These are phyloP conservation scores for Apteryx mantelli DNA, from an alignment of 2,113 vertebrate species.

Conservation along the genomic window DNA sequence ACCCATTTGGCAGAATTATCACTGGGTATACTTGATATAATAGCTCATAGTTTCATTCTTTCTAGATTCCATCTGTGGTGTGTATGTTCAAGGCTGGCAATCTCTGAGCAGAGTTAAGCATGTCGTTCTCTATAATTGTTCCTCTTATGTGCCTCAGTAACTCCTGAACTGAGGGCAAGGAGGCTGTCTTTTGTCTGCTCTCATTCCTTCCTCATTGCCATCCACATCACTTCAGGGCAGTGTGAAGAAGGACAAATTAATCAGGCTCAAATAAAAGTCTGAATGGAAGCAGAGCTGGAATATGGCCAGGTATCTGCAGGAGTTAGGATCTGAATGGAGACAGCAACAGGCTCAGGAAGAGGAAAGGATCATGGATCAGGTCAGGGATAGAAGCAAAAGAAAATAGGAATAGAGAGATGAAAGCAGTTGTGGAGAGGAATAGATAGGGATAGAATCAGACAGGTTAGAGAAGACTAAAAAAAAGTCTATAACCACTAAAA, in stretches of 20 bases:
- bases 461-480: neutral
- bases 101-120: neutral
- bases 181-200: neutral
- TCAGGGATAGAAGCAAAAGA: neutral
- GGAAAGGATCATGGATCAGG: neutral
- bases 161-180: neutral
- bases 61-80: slow-evolving; percentile 11
- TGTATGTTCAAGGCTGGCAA: neutral
- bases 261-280: neutral
- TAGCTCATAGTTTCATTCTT: slow-evolving; percentile 7
- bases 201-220: neutral
- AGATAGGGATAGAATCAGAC: neutral
- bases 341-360: neutral
- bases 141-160: neutral
- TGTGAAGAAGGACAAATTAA: neutral
- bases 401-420: neutral
- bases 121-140: neutral
- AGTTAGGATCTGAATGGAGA: neutral
- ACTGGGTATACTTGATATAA: neutral
- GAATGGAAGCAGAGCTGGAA: neutral
- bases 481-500: neutral
- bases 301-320: neutral
- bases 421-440: neutral
- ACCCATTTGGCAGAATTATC: neutral
- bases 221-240: neutral